Evolutionary conservation across 2,113 vertebrate species (phyloP).

Genomic region (Salvelinus namaycush): DNA sequence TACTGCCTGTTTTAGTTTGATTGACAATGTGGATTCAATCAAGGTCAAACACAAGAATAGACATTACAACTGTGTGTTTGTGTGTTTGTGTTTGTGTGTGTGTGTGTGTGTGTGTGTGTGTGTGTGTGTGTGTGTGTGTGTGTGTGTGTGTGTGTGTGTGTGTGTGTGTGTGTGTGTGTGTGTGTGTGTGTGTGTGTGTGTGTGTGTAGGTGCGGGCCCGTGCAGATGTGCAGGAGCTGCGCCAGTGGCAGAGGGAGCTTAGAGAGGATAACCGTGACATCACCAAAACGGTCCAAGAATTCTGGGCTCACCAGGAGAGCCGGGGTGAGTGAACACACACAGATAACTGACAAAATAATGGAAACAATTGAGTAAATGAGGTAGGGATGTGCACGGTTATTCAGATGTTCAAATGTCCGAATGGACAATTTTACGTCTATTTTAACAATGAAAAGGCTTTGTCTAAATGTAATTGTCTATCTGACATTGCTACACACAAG

Average conservation of each 20-base stretch:
- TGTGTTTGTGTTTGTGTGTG: slow-evolving; percentile 3
- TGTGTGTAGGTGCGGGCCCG: slow-evolving; percentile 77
- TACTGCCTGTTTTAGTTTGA: background rate
- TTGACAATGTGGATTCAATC: slow-evolving; percentile 5
- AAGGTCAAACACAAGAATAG: background rate
- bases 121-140: background rate
- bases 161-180: slow-evolving; percentile 22
- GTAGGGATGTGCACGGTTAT: too few species aligned
- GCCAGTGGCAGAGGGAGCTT: slow-evolving; percentile 87
- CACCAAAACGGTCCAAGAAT: slow-evolving; percentile 70
- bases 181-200: slow-evolving; percentile 30
- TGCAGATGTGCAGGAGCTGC: slow-evolving; percentile 85
- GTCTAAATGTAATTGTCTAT: too few species aligned
- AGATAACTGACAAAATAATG: background rate
- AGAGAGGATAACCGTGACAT: slow-evolving; percentile 78
- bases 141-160: slow-evolving; percentile 1
- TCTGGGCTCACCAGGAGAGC: slow-evolving; percentile 84
- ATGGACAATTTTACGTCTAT: too few species aligned
- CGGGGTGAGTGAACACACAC: slow-evolving; percentile 71
- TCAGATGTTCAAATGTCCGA: too few species aligned
- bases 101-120: too few species aligned
- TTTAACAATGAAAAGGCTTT: too few species aligned
- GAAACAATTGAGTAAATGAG: background rate
- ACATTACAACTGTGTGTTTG: slow-evolving; percentile 25
- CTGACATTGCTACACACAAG: too few species aligned